These are phyloP conservation scores for Steinernema hermaphroditum DNA, from an alignment of 2,888 invertebrate species.

Conservation along the genomic window DNA sequence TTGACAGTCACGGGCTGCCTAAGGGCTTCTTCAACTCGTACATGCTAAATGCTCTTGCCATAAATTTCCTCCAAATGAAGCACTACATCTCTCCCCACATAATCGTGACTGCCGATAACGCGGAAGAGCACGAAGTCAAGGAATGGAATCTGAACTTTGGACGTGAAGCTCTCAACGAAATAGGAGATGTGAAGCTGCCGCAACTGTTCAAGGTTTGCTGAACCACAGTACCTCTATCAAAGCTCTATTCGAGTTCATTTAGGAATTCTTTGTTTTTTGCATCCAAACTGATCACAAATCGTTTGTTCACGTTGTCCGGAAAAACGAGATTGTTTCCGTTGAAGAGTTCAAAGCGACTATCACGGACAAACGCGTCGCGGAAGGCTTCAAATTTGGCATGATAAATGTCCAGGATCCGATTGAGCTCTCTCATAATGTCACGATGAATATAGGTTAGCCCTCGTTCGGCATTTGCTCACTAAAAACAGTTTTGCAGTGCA, in stretches of 20 bases:
- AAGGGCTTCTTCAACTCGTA: conserved; percentile 44
- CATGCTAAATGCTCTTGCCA: conserved; percentile 27
- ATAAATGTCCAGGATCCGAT: conserved; percentile 43
- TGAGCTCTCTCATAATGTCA: conserved; percentile 46
- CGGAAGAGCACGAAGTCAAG: background rate
- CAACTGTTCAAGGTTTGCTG: background rate
- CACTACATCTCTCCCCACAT: background rate
- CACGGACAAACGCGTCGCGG: conserved; percentile 32
- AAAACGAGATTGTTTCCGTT: background rate
- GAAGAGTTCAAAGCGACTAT: conserved; percentile 8
- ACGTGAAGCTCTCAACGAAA: background rate
- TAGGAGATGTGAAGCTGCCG: background rate
- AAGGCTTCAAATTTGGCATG: conserved; percentile 39
- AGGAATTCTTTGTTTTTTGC: conserved; percentile 35
- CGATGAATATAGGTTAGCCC: conserved; percentile 34
- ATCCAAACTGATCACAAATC: conserved; percentile 20
- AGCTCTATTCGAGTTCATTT: background rate
- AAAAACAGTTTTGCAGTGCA: background rate
- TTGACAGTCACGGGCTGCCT: conserved; percentile 35
- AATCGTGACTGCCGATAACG: background rate
- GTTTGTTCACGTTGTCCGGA: conserved; percentile 24
- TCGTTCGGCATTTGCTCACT: background rate
- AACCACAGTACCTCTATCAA: background rate
- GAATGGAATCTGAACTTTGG: background rate
- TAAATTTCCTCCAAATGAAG: background rate